Percentiles rank a stretch among this genome's conserved stretches.
phyloP scores from a whole-genome alignment of 53 echinoderm and acorn worm species.

The Paelopatides confundens region DNA sequence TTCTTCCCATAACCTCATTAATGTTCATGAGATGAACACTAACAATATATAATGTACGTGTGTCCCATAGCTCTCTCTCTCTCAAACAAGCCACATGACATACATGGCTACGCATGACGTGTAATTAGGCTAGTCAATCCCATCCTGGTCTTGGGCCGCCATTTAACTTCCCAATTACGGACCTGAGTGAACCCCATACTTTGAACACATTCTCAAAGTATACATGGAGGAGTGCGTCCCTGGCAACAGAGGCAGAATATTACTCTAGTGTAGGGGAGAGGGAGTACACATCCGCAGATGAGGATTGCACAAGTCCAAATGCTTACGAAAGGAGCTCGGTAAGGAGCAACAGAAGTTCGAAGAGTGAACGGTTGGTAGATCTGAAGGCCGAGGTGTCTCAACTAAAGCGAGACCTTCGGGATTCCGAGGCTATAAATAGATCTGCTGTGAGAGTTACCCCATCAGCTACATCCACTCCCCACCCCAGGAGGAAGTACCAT shows the following conservation, averaged over 20 bases:
- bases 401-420: constrained; percentile 2
- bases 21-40: too few species aligned
- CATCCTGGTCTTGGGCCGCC: too few species aligned
- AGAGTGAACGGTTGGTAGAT: constrained; percentile 20
- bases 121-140: too few species aligned
- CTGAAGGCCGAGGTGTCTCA: constrained; percentile 18
- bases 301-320: neutral
- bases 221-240: neutral
- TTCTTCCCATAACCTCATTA: too few species aligned
- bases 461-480: constrained; percentile 21
- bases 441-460: neutral
- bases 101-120: too few species aligned
- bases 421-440: neutral
- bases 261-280: neutral
- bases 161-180: too few species aligned
- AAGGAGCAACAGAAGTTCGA: constrained; percentile 1
- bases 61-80: too few species aligned
- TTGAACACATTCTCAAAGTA: too few species aligned
- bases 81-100: too few species aligned
- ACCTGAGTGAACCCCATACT: too few species aligned
- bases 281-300: neutral
- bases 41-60: too few species aligned
- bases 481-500: neutral
- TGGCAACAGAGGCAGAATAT: neutral
- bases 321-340: constrained; percentile 20